These are phyloP conservation scores for Onchidella celtica DNA, from an alignment of 2,888 invertebrate genomes.

Conservation along the genomic window DNA sequence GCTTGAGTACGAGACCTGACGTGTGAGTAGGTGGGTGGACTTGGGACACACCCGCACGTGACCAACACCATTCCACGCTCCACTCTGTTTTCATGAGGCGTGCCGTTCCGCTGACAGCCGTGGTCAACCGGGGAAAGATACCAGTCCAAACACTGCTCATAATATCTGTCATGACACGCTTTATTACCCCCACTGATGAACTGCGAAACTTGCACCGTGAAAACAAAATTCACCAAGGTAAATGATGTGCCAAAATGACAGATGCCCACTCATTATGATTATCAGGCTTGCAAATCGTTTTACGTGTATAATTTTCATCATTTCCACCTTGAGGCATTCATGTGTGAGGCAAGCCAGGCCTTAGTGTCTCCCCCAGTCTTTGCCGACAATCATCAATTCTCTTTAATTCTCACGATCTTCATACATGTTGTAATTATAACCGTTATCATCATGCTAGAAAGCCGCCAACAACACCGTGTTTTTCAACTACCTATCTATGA, in stretches of 20 bases:
- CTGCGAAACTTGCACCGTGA: not conserved
- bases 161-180: not conserved
- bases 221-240: too few relatives aligned
- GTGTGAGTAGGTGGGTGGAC: too few relatives aligned
- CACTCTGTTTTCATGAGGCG: not conserved
- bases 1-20: too few relatives aligned
- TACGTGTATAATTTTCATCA: not conserved
- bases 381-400: too few relatives aligned
- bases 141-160: not conserved
- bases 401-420: too few relatives aligned
- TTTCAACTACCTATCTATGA: too few relatives aligned
- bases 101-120: not conserved
- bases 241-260: not conserved
- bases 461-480: too few relatives aligned
- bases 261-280: not conserved
- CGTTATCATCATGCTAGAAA: too few relatives aligned
- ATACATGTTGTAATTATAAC: too few relatives aligned
- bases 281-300: not conserved
- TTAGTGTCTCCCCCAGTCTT: too few relatives aligned
- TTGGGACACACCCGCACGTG: not conserved
- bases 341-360: too few relatives aligned
- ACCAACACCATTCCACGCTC: not conserved
- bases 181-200: slow-evolving; percentile 9
- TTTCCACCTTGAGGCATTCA: too few relatives aligned
- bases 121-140: not conserved